Percentiles rank a stretch among this genome's conserved stretches.
These are phyloP conservation scores for Piaya cayana DNA, from an alignment of 2,113 vertebrate species.

Conservation along the genomic window DNA sequence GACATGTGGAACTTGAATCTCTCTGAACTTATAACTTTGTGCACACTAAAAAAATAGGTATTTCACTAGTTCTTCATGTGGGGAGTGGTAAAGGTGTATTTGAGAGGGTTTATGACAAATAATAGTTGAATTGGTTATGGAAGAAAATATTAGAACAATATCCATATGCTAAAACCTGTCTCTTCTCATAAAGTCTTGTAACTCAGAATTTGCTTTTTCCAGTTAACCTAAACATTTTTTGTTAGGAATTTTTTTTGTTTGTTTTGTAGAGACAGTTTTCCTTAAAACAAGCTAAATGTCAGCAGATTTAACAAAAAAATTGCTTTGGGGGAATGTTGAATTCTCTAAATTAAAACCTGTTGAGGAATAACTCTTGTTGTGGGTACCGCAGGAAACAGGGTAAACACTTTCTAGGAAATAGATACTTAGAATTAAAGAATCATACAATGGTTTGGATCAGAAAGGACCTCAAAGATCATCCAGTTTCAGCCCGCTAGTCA, in stretches of 20 bases:
- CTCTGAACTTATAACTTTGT: background rate
- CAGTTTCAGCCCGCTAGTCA: too few relatives aligned
- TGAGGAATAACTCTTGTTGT: background rate
- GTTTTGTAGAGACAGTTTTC: background rate
- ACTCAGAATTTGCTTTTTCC: background rate
- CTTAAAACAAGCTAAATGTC: background rate
- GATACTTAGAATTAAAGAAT: too few relatives aligned
- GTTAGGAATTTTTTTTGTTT: background rate
- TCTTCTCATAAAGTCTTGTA: background rate
- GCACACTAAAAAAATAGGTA: accelerated
- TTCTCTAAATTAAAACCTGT: background rate
- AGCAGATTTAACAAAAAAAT: background rate
- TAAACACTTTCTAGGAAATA: background rate
- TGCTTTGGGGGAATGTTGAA: background rate
- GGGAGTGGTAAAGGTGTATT: background rate
- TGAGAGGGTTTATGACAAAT: background rate
- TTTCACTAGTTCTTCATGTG: background rate
- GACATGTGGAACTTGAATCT: background rate
- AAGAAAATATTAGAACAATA: background rate
- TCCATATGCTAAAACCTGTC: background rate
- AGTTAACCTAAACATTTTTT: too few relatives aligned
- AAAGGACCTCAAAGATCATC: too few relatives aligned
- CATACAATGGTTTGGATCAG: too few relatives aligned
- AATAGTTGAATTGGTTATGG: background rate
- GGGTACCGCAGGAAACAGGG: background rate